Conservation (phyloP, 2,888 invertebrate genomes). For the Rhagophthalmus giganteus region DNA sequence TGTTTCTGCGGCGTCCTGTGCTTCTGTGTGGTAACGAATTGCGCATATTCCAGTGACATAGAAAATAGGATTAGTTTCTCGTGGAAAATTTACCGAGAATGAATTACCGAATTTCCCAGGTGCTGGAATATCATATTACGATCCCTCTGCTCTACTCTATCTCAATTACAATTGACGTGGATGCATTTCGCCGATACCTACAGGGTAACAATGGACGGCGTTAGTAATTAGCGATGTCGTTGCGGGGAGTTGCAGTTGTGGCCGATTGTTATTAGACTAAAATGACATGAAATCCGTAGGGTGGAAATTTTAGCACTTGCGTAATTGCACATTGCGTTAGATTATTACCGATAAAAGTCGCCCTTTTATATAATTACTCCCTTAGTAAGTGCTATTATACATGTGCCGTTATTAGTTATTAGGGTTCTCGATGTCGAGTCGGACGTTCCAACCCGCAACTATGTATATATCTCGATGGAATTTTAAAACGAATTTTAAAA, state of each 20-base stretch:
- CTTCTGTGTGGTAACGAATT: no score
- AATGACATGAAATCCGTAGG: conserved; percentile 1
- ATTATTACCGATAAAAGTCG: conserved; percentile 9
- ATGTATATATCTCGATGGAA: no score
- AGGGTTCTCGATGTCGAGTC: no score
- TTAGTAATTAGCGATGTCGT: conserved; percentile 7
- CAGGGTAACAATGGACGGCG: conserved; percentile 9
- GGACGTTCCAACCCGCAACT: no score
- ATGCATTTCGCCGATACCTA: conserved; percentile 6
- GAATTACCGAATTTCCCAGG: conserved; percentile 13
- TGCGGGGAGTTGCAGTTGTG: conserved; percentile 5
- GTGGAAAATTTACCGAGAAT: conserved; percentile 11
- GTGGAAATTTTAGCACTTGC: conserved; percentile 7
- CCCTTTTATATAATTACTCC: not conserved
- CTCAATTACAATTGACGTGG: conserved; percentile 19
- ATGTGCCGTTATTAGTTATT: no score
- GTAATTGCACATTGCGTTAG: conserved; percentile 3
- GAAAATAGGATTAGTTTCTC: conserved; percentile 5
- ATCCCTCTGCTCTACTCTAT: conserved; percentile 7
- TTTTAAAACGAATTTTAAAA: no score
- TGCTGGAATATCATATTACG: conserved; percentile 11
- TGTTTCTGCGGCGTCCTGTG: no score
- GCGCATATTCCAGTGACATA: conserved; percentile 1
- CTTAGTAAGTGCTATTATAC: not conserved
- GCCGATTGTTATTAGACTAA: conserved; percentile 3